Percentiles rank a stretch among this genome's conserved stretches.
These are phyloP conservation scores for Ptychobarbus kaznakovi DNA, from an alignment of 2,797 vertebrate species.

Conservation along the genomic window DNA sequence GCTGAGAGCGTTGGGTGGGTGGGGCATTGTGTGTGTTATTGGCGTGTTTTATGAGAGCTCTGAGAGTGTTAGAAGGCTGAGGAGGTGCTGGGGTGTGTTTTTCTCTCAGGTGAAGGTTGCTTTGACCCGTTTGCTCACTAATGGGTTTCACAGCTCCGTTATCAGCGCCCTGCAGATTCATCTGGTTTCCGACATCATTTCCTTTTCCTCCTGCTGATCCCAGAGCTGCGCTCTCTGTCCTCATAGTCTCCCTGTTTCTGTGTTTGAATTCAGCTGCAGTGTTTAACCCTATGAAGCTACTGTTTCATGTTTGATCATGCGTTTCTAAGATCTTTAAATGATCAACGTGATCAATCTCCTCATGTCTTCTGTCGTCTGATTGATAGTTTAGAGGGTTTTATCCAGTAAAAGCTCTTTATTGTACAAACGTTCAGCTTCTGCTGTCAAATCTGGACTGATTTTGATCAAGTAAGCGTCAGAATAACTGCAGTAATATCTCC, in stretches of 20 bases:
- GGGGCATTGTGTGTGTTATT: neutral
- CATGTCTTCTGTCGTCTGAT: neutral
- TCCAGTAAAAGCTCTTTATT: neutral
- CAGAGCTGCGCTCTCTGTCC: conserved; percentile 72
- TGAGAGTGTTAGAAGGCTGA: neutral
- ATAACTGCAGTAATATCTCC: neutral
- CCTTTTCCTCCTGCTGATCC: conserved; percentile 88
- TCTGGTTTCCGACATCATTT: conserved; percentile 90
- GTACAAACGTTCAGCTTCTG: neutral
- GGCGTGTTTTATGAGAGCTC: neutral
- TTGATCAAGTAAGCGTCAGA: neutral
- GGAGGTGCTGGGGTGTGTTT: conserved; percentile 36
- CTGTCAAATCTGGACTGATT: neutral
- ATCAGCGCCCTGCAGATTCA: conserved; percentile 88
- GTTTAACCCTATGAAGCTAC: neutral
- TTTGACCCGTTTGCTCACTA: conserved; percentile 78
- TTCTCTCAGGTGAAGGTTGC: conserved; percentile 85
- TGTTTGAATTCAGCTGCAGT: neutral
- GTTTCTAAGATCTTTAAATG: neutral
- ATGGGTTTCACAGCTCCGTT: conserved; percentile 82
- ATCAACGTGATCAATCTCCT: neutral
- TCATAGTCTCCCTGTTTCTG: neutral
- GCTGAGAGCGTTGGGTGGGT: conserved; percentile 39
- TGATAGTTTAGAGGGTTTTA: neutral
- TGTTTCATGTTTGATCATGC: neutral